phyloP scores from a whole-genome alignment of 1,140 invertebrate species.

The Platorchestia sp. region DNA sequence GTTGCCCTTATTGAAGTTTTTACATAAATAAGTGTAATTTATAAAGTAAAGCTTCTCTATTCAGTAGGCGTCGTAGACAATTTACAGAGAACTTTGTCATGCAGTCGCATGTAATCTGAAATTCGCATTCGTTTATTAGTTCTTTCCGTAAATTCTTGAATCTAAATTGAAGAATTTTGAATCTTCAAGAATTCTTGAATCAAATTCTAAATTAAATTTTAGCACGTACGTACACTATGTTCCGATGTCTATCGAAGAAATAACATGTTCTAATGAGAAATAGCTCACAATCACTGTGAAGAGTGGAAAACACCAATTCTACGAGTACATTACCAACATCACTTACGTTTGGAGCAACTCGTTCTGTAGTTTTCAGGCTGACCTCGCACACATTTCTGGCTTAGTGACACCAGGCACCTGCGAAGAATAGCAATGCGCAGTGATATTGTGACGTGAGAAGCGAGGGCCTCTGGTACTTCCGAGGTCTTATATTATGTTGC shows the following conservation, averaged over 20 bases:
- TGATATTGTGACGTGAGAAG: neutral
- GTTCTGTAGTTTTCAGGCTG: neutral
- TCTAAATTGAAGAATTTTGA: too few relatives aligned
- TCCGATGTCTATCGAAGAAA: neutral
- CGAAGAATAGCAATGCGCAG: neutral
- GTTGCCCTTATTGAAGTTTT: neutral
- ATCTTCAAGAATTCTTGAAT: too few relatives aligned
- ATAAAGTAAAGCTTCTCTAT: neutral
- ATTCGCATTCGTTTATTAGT: neutral
- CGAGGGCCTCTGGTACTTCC: neutral
- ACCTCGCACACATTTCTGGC: neutral
- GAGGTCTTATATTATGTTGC: neutral
- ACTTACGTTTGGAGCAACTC: neutral
- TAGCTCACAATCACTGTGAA: neutral
- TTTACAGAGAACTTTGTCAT: neutral
- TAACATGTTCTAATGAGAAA: neutral
- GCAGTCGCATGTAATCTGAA: neutral
- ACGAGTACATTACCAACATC: neutral
- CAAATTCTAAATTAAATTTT: too few relatives aligned
- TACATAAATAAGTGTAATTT: neutral
- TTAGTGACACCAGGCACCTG: neutral
- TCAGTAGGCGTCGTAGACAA: neutral
- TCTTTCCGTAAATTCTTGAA: neutral
- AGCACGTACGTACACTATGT: neutral
- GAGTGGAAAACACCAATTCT: neutral